phyloP scores from a whole-genome alignment of 2,888 invertebrate species.

The Temnothorax rugatulus region DNA sequence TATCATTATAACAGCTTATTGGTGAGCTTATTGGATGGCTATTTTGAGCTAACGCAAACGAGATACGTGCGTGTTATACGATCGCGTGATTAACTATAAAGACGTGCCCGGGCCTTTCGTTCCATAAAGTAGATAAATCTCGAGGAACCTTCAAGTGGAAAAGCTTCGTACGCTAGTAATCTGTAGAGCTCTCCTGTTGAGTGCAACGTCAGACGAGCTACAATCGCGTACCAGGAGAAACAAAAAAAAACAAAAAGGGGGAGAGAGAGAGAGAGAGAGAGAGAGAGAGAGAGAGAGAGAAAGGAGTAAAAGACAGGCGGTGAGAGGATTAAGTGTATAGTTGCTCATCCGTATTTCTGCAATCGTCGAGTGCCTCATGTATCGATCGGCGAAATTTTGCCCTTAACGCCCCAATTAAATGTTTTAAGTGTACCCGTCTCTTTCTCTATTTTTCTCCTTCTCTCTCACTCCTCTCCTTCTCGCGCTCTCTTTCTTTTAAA shows the following conservation, averaged over 20 bases:
- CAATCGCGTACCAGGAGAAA: conserved; percentile 15
- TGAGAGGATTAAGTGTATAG: conserved; percentile 39
- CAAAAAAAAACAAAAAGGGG: not conserved
- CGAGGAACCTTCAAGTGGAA: conserved; percentile 43
- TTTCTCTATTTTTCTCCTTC: not conserved
- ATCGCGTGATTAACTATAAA: conserved; percentile 51
- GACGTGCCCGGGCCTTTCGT: conserved; percentile 20
- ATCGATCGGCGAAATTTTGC: conserved; percentile 35
- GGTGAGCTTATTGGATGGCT: not conserved
- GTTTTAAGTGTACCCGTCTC: conserved; percentile 3
- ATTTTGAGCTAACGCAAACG: not conserved
- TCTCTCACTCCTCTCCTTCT: too few species aligned
- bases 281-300: too few species aligned
- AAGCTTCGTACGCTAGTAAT: conserved; percentile 50
- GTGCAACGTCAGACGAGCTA: conserved; percentile 44
- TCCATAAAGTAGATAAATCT: conserved; percentile 57
- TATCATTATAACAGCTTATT: not conserved
- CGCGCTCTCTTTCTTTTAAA: not conserved
- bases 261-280: too few species aligned
- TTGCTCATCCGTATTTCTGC: conserved; percentile 31
- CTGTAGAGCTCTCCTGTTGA: conserved; percentile 49
- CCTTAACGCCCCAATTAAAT: conserved; percentile 33
- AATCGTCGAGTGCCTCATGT: conserved; percentile 11
- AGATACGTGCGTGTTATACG: not conserved
- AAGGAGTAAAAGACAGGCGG: conserved; percentile 4